phyloP scores from a whole-genome alignment of 2,888 invertebrate species.

The Cantharis rufa region DNA sequence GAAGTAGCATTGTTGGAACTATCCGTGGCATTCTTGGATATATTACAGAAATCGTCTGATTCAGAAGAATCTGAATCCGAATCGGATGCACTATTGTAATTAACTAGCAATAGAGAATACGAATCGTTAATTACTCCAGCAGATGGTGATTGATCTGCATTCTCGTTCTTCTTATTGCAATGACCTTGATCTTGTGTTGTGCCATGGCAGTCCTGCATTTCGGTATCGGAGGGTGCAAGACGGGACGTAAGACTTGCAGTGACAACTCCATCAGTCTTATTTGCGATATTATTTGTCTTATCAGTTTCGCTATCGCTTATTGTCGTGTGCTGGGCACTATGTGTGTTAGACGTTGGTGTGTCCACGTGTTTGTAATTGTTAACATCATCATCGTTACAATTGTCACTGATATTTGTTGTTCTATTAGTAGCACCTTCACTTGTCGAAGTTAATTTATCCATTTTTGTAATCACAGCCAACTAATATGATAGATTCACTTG shows the following conservation, averaged over 20 bases:
- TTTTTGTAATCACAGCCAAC: slow-evolving; percentile 25
- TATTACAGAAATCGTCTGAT: not conserved
- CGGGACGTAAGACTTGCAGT: not conserved
- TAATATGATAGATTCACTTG: slow-evolving; percentile 1
- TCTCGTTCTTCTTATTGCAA: slow-evolving; percentile 4
- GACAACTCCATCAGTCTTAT: slow-evolving; percentile 7
- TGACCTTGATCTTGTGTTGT: slow-evolving; percentile 3
- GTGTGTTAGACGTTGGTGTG: not conserved
- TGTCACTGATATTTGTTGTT: slow-evolving; percentile 5
- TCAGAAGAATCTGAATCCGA: slow-evolving; percentile 20
- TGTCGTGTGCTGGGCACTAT: slow-evolving; percentile 7
- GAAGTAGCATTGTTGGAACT: not conserved
- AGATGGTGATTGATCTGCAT: slow-evolving; percentile 6
- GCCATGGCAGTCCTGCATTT: not conserved
- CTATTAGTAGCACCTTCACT: slow-evolving; percentile 10
- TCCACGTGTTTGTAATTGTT: not conserved
- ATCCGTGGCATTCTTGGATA: not conserved
- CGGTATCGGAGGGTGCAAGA: not conserved
- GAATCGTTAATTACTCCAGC: slow-evolving; percentile 9
- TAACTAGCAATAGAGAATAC: slow-evolving; percentile 33
- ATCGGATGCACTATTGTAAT: slow-evolving; percentile 31
- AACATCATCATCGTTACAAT: not conserved
- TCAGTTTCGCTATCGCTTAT: slow-evolving; percentile 11
- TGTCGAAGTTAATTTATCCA: slow-evolving; percentile 20
- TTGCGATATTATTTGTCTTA: slow-evolving; percentile 9